These are phyloP conservation scores for Meteorus sp. DNA, from an alignment of 1,140 invertebrate species.

Conservation along the genomic window DNA sequence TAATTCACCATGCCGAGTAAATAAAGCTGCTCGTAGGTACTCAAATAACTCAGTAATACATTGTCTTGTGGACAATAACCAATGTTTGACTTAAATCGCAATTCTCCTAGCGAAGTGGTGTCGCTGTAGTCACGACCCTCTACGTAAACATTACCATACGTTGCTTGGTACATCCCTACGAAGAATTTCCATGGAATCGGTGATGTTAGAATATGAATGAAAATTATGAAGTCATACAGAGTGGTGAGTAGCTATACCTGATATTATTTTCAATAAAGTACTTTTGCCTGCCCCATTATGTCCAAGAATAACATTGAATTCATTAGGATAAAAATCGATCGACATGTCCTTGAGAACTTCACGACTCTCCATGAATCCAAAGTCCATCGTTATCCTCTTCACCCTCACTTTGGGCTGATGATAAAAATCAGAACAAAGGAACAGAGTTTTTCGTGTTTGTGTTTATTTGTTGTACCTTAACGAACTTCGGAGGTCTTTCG, in stretches of 20 bases:
- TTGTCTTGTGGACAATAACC: conserved; percentile 50
- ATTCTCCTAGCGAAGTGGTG: conserved; percentile 10
- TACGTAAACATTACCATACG: conserved; percentile 63
- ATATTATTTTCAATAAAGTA: conserved; percentile 65
- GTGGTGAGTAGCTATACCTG: conserved; percentile 46
- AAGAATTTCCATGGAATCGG: neutral
- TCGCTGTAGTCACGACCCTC: conserved; percentile 64
- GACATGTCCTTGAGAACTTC: conserved; percentile 70
- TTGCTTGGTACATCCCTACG: conserved; percentile 64
- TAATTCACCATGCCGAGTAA: conserved; percentile 37
- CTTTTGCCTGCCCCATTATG: conserved; percentile 63
- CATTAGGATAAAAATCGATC: conserved; percentile 71
- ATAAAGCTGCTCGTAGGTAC: conserved; percentile 30
- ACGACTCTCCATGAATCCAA: conserved; percentile 16
- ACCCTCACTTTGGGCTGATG: conserved; percentile 30
- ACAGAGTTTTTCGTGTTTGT: neutral
- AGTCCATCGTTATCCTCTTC: conserved; percentile 30
- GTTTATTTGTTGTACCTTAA: too few relatives aligned
- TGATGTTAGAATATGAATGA: conserved; percentile 4
- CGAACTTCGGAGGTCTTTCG: conserved; percentile 25
- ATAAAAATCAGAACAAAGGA: neutral
- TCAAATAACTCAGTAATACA: conserved; percentile 34
- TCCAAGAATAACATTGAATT: conserved; percentile 77
- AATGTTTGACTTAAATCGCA: conserved; percentile 33
- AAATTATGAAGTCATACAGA: too few relatives aligned